Evolutionary conservation across 2,888 invertebrate genomes (phyloP), one percentile per base, ranked within the genome.

Genomic region (Flexamia atlantica): DNA sequence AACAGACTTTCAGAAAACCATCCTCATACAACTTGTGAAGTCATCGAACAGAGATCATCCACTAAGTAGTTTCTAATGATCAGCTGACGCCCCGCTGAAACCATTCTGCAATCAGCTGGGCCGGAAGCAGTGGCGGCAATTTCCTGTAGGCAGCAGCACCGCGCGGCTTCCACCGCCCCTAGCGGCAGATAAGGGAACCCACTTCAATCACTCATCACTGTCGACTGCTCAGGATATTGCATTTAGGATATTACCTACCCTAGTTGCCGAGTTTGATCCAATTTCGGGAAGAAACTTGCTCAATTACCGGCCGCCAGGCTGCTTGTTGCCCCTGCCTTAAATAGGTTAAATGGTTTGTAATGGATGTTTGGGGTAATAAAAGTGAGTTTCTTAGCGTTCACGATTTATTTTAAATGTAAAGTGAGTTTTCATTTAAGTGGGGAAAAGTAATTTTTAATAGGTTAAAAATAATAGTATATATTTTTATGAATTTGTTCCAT

Each of bases 151-250:
- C 32, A 32, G 50, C 72, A 82, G 82, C 70, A 68, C 28, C 20
- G 32, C 70, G 7, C 30, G 70, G 25, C 68, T 1, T 28, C 12
- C 30, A 70, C 25, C 82, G 82, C 82, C 60, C 70, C 46, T 23
- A 17, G 68, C 23, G 70, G 25, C 82, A 70, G 70, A 82, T 70
- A 82, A 30, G 46, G 42, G 36, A 50, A 76, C 50, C 42, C 20
- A 82, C 82, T 82, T 46, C 46, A 68, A 82, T 82, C 72, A 82
- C 82, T 82, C 82, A 82, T 53, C 72, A 70, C 70, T 25, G 68
- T 32, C 68, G n/a, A n/a, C n/a, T n/a, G n/a, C 72, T 32, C 70
- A 82, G 82, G 82, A 82, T 82, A 82, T 82, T 82, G 36, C 82
- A 82, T 82, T 82, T 50, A 28, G 82, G 82, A 82, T 82, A 82